Percentiles rank a stretch among this genome's conserved stretches.
Conservation (phyloP, 2,113 vertebrate genomes). For the Bos indicus region DNA sequence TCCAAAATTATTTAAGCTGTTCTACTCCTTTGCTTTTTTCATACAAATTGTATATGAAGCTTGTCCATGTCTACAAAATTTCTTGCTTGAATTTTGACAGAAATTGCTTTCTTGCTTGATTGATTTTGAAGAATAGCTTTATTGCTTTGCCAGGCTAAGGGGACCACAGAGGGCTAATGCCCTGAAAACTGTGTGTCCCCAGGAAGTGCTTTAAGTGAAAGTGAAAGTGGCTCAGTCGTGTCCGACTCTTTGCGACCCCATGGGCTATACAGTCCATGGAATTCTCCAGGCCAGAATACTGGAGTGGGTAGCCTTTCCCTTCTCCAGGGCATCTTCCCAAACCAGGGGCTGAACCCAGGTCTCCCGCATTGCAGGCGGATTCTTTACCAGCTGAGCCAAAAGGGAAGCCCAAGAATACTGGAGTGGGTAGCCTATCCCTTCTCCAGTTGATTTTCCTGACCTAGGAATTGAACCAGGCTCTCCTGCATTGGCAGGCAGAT, state of each 20-base stretch:
- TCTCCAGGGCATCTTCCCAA: not conserved
- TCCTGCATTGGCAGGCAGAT: not conserved
- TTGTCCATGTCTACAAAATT: not conserved
- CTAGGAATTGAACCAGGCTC: accelerated
- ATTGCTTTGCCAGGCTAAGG: not conserved
- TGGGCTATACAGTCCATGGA: not conserved
- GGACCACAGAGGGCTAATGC: not conserved
- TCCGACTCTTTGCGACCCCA: accelerated
- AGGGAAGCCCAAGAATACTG: not conserved
- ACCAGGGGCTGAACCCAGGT: not conserved
- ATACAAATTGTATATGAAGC: not conserved
- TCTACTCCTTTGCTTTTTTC: not conserved
- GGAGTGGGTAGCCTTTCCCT: not conserved
- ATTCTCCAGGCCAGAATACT: not conserved
- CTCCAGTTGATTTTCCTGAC: not conserved
- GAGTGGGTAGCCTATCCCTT: not conserved
- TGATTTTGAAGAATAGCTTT: not conserved
- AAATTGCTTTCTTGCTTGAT: not conserved
- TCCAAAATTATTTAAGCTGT: not conserved
- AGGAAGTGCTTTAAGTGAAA: not conserved
- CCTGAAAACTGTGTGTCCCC: not conserved
- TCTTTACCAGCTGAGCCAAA: not conserved
- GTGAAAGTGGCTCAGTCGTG: not conserved
- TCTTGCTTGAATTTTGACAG: not conserved
- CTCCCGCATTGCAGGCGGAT: accelerated